These are phyloP conservation scores for Tridacna crocea DNA, from an alignment of 2,888 invertebrate genomes.

Conservation along the genomic window DNA sequence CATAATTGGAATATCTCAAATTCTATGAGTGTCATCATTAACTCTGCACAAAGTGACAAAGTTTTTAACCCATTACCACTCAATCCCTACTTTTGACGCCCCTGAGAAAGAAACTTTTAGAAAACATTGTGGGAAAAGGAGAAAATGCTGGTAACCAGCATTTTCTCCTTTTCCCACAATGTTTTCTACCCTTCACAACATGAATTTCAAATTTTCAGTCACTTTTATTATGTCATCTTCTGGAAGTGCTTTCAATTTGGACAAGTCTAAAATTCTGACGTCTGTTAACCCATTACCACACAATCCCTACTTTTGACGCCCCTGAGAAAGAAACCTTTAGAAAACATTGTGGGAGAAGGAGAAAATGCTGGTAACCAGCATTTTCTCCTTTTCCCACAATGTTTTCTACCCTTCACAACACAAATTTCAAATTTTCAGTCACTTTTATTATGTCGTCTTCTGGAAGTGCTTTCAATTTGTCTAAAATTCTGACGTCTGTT, in stretches of 20 bases:
- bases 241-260: not conserved
- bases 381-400: slow-evolving; percentile 9
- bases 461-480: too few relatives aligned
- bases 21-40: too few relatives aligned
- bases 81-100: too few relatives aligned
- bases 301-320: not conserved
- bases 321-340: not conserved
- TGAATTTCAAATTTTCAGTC: too few relatives aligned
- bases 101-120: not conserved
- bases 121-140: slow-evolving; percentile 3
- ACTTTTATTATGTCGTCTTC: too few relatives aligned
- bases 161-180: not conserved
- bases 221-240: too few relatives aligned
- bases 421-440: too few relatives aligned
- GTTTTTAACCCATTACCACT: too few relatives aligned
- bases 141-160: not conserved
- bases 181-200: too few relatives aligned
- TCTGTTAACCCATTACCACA: not conserved
- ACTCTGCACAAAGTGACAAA: too few relatives aligned
- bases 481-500: too few relatives aligned
- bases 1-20: too few relatives aligned
- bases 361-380: not conserved
- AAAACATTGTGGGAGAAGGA: not conserved
- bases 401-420: not conserved
- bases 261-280: not conserved